These are phyloP conservation scores for Gnathonemus echidnorhynchus DNA, from an alignment of 2,113 vertebrate species.

Conservation along the genomic window DNA sequence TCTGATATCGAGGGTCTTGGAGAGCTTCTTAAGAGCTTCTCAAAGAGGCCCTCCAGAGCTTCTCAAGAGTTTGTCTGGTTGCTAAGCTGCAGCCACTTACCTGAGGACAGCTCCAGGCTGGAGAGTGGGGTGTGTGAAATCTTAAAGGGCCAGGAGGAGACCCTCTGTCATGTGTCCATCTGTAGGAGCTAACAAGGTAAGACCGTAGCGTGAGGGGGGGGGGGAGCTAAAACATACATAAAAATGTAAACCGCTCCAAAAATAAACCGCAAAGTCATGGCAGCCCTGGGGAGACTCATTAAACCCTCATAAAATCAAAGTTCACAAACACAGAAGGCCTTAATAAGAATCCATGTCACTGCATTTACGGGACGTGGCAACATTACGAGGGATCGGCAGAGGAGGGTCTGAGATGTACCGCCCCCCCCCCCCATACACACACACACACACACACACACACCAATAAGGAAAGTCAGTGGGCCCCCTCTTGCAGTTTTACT, in stretches of 20 bases:
- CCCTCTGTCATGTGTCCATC: not conserved
- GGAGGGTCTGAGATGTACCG: slow-evolving; percentile 23
- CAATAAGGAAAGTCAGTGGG: not conserved
- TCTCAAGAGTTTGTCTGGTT: not conserved
- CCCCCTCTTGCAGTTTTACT: not conserved
- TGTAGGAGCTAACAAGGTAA: not conserved
- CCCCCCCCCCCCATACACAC: not conserved
- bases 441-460: no score
- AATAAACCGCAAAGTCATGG: slow-evolving; percentile 72
- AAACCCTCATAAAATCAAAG: slow-evolving; percentile 75
- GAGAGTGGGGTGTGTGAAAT: not conserved
- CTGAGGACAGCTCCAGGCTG: not conserved
- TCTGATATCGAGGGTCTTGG: not conserved
- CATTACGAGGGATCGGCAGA: slow-evolving; percentile 56
- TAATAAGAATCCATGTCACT: slow-evolving; percentile 60
- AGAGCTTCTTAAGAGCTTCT: not conserved
- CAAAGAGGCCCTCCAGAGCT: not conserved
- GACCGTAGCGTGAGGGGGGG: no score
- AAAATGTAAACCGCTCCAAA: slow-evolving; percentile 64
- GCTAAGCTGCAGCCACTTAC: not conserved
- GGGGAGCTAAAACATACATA: not conserved
- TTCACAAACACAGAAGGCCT: slow-evolving; percentile 55
- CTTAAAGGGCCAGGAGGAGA: not conserved
- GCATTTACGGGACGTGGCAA: slow-evolving; percentile 57
- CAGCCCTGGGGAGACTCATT: slow-evolving; percentile 70